These are phyloP conservation scores for Sinhomidia bicolor DNA, from an alignment of 2,888 invertebrate genomes.

Conservation along the genomic window DNA sequence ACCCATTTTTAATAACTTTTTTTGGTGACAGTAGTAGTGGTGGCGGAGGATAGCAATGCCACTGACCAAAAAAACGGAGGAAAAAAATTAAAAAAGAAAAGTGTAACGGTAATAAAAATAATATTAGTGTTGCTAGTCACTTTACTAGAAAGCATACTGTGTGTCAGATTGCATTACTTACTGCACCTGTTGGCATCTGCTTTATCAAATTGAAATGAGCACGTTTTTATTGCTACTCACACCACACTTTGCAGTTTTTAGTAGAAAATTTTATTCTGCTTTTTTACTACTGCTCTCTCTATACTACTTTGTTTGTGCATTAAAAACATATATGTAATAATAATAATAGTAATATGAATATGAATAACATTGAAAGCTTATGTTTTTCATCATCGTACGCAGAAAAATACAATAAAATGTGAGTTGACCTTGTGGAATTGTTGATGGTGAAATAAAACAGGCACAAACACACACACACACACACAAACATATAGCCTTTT, in stretches of 20 bases:
- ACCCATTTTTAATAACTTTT: neutral
- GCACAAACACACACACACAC: neutral
- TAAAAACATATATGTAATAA: neutral
- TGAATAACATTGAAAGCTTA: neutral
- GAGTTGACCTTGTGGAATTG: constrained; percentile 38
- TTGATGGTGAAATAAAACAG: constrained; percentile 17
- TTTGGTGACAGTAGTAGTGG: neutral
- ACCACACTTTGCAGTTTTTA: constrained; percentile 3
- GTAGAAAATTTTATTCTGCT: neutral
- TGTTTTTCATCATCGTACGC: too few species aligned
- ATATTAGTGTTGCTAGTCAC: neutral
- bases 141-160: neutral
- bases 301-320: neutral
- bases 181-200: neutral
- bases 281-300: neutral
- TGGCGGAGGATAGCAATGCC: neutral
- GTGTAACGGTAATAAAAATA: too few species aligned
- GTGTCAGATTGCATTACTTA: neutral
- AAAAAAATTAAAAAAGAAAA: neutral
- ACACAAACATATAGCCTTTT: too few species aligned
- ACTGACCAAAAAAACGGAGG: neutral
- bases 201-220: constrained; percentile 5
- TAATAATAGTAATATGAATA: neutral
- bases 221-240: neutral
- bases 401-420: neutral